Base-by-base conservation (phyloP, 2,888 invertebrate genomes). In the Augiades crinisus region DNA sequence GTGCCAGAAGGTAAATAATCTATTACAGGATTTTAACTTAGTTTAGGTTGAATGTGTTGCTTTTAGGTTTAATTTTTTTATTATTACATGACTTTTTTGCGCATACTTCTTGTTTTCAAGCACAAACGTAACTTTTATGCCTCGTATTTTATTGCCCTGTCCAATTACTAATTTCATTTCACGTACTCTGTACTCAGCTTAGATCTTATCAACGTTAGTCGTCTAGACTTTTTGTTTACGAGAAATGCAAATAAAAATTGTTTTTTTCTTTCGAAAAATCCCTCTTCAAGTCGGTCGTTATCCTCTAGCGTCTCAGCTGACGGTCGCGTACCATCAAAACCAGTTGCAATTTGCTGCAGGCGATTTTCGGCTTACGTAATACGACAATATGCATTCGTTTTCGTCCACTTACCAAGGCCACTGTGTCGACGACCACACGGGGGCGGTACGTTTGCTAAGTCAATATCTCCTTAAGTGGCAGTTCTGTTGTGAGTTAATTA, bases 401-500 rank as follows among this genome's bases (percentile, higher is more conserved):
- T 75, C 68, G 71, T 66, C 60, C 67, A 67, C 47, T 56, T 34
- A 56, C 63, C 76, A 75, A 81, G 78, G 78, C 72, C 75, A 69
- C 58, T 63, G 65, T 65, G 75, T 73, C 75, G 66, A 63, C 70
- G 79, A 77, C 73, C 72, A 72, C 56, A 59, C 55, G 65, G 68
- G 64, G 81, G 80, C 80, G 81, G 79, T 74, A 74, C 78, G 59
- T 62, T 67, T 68, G 62, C 69, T 75, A 74, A 74, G 75, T 78
- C 82, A 79, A 78, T 75, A 80, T 72, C 68, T 69, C 70, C 76
- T 62, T 77, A 81, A 80, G 80, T 80, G 82, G 79, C 73, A 74
- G 73, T 70, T 27, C 27, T 27, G 27, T 27, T 73, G 75, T 66
- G 70, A 79, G 80, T 81, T 81, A 78, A 84, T 78, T 75, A 79